phyloP scores from a whole-genome alignment of 2,797 vertebrate genomes.

The Vultur gryphus region DNA sequence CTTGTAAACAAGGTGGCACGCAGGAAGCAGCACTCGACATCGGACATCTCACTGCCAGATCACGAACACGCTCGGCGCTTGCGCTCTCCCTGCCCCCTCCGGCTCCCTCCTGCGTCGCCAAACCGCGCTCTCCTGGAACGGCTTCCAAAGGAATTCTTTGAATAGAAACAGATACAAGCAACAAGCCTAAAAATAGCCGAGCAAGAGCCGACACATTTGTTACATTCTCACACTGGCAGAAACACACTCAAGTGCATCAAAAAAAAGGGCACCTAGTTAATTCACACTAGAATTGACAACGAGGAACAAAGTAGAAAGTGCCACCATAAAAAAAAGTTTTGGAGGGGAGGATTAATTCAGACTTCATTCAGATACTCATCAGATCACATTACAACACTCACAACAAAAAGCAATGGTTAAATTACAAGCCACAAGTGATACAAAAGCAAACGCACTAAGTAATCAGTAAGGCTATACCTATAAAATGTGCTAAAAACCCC shows the following conservation, averaged over 20 bases:
- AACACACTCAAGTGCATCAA: neutral
- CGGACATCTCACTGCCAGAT: neutral
- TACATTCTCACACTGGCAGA: constrained; percentile 4
- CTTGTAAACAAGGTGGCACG: neutral
- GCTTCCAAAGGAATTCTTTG: constrained; percentile 68
- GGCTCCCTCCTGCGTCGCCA: neutral
- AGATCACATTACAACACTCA: neutral
- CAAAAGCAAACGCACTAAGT: neutral
- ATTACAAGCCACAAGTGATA: neutral
- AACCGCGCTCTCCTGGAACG: constrained; percentile 29
- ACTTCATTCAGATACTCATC: neutral
- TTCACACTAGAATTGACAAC: neutral
- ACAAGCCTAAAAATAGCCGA: constrained; percentile 71
- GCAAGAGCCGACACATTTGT: constrained; percentile 33
- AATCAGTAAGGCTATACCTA: neutral
- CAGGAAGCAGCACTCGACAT: neutral
- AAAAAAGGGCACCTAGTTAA: neutral
- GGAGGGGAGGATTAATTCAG: neutral
- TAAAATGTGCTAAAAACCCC: neutral
- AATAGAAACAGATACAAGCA: constrained; percentile 72
- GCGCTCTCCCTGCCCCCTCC: neutral
- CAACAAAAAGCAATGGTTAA: neutral
- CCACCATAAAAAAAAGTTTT: neutral
- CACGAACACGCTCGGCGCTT: neutral
- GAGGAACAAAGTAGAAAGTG: neutral